phyloP scores from a whole-genome alignment of 1,140 invertebrate genomes.

The Orius laevigatus region DNA sequence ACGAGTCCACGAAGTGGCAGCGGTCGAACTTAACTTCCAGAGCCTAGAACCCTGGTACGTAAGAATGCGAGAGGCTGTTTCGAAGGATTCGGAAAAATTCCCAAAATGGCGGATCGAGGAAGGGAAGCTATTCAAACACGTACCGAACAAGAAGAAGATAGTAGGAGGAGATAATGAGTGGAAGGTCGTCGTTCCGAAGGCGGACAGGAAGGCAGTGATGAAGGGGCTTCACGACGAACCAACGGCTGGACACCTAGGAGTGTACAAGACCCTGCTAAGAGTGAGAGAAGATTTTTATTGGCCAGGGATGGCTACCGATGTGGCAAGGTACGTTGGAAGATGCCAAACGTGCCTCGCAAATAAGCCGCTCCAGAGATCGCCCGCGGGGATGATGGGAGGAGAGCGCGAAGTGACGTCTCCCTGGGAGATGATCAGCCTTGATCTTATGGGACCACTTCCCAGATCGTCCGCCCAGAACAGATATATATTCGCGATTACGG shows the following conservation, averaged over 20 bases:
- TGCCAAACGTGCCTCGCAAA: conserved; percentile 17
- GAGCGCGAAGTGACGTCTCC: not conserved
- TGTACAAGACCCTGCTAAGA: conserved; percentile 24
- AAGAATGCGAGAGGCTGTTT: not conserved
- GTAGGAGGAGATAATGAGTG: conserved; percentile 12
- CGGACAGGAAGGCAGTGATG: conserved; percentile 17
- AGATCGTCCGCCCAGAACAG: conserved; percentile 17
- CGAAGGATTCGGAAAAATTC: not conserved
- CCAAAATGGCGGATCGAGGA: not conserved
- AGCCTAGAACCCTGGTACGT: not conserved
- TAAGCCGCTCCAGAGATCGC: not conserved
- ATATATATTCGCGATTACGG: conserved; percentile 25
- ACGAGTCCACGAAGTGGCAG: conserved; percentile 18
- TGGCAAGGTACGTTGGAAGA: conserved; percentile 17
- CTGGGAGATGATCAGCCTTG: conserved; percentile 22
- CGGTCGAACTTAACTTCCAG: not conserved
- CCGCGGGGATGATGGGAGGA: not conserved
- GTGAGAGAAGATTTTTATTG: conserved; percentile 17
- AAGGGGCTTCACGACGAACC: conserved; percentile 20
- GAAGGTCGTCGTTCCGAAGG: conserved; percentile 22
- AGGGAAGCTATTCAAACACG: not conserved
- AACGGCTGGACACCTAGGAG: conserved; percentile 24
- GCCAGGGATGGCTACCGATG: conserved; percentile 12
- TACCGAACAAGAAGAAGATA: not conserved
- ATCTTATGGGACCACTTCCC: conserved; percentile 30